Evolutionary conservation across 2,113 vertebrate species (phyloP).

Genomic region (Halcyon senegalensis): DNA sequence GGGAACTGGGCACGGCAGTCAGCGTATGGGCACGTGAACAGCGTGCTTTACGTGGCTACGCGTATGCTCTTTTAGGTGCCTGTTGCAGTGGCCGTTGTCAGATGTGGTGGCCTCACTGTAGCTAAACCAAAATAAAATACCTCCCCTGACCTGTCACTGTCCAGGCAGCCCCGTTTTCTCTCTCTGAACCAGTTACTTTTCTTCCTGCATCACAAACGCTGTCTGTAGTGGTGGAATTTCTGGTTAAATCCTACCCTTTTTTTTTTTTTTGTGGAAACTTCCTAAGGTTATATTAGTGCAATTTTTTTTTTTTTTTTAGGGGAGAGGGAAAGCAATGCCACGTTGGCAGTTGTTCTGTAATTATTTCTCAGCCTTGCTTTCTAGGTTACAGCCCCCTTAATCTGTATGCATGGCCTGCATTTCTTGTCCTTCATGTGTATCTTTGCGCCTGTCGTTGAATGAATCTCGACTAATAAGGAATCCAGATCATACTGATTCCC

Average conservation of each 20-base stretch:
- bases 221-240: background rate
- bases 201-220: background rate
- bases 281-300: background rate
- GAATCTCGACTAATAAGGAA: constrained; percentile 26
- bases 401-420: background rate
- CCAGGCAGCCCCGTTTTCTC: background rate
- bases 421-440: constrained; percentile 8
- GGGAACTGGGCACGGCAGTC: background rate
- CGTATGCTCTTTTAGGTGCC: background rate
- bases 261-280: background rate
- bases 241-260: background rate
- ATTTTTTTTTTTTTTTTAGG: background rate
- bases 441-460: constrained; percentile 9
- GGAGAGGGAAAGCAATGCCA: background rate
- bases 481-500: constrained; percentile 11
- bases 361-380: background rate
- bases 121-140: background rate
- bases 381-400: background rate
- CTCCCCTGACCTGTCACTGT: background rate
- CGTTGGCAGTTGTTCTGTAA: background rate
- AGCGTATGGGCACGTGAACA: background rate
- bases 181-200: background rate
- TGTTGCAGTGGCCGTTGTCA: background rate
- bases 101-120: background rate
- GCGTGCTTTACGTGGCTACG: background rate